These are phyloP conservation scores for Heliconius hortense DNA, from an alignment of 2,888 invertebrate genomes.

Conservation along the genomic window DNA sequence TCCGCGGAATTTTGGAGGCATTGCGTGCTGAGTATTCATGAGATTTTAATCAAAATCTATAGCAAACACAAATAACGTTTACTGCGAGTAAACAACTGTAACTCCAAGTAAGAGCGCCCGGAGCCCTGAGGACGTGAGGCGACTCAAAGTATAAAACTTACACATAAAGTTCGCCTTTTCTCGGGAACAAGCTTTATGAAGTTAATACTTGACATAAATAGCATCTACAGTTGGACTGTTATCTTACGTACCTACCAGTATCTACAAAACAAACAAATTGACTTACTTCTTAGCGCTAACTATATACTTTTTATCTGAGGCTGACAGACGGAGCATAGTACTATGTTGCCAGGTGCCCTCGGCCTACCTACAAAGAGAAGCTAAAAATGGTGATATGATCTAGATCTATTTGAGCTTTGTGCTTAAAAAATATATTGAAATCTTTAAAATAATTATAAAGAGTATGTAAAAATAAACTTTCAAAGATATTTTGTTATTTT, in stretches of 20 bases:
- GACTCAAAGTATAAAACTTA: slow-evolving; percentile 28
- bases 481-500: slow-evolving; percentile 1
- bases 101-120: slow-evolving; percentile 18
- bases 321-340: no score
- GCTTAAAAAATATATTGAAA: background rate
- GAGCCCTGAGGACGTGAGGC: slow-evolving; percentile 24
- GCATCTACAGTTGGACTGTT: background rate
- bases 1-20: no score
- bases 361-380: no score
- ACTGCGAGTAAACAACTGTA: slow-evolving; percentile 22
- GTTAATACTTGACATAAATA: slow-evolving; percentile 21
- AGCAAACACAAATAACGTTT: slow-evolving; percentile 27
- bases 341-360: no score
- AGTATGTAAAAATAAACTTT: no score
- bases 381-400: no score
- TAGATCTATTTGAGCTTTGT: no score
- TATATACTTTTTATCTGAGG: no score
- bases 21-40: no score
- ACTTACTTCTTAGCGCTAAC: background rate
- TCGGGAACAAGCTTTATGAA: slow-evolving; percentile 15
- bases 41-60: slow-evolving; percentile 28
- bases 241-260: background rate
- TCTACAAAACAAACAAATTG: background rate
- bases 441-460: background rate
- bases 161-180: slow-evolving; percentile 19